Evolutionary conservation across 2,797 vertebrate species (phyloP).

Genomic region (Sebastes wilsoni): DNA sequence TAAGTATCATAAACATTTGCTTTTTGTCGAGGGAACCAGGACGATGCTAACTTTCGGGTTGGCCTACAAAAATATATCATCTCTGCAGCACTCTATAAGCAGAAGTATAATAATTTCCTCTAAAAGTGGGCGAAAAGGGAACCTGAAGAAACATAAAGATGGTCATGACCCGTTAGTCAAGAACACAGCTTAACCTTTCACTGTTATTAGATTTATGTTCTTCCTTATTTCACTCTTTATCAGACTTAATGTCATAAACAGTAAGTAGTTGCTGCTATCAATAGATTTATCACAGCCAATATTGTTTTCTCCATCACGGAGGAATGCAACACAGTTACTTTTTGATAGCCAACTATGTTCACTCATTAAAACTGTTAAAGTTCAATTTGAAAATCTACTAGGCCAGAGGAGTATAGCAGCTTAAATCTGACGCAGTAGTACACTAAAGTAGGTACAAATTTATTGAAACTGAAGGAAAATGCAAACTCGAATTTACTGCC

Average conservation of each 20-base stretch:
- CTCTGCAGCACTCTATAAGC: background rate
- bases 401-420: background rate
- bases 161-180: background rate
- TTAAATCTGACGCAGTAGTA: background rate
- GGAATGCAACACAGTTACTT: no score
- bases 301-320: background rate
- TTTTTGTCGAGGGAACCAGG: background rate
- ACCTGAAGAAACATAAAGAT: background rate
- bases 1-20: background rate
- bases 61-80: background rate
- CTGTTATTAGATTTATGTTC: background rate
- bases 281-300: background rate
- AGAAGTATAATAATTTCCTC: background rate
- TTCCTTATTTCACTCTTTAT: background rate
- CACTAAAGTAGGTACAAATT: background rate
- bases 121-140: background rate
- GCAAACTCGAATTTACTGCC: background rate
- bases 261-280: background rate
- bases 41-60: background rate
- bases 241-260: background rate
- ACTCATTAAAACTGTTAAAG: background rate
- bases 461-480: background rate
- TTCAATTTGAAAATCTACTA: background rate
- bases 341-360: no score
- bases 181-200: background rate